Evolutionary conservation across 1,140 invertebrate genomes (phyloP).

Genomic region (Xylocopa sonorina): DNA sequence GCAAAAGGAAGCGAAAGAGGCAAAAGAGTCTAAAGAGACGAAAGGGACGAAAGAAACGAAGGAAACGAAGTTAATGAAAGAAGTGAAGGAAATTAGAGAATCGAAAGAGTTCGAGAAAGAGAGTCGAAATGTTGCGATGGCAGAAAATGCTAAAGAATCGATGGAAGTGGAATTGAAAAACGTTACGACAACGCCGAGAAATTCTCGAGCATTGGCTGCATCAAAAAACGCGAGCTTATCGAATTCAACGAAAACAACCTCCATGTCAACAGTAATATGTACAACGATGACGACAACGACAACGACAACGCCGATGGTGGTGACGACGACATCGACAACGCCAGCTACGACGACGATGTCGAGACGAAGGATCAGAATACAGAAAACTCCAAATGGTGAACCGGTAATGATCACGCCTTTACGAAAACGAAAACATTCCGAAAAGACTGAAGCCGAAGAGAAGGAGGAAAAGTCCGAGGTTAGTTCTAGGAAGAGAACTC

Average conservation of each 20-base stretch:
- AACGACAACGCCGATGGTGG: slow-evolving; percentile 50
- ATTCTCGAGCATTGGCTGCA: slow-evolving; percentile 37
- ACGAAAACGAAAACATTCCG: slow-evolving; percentile 81
- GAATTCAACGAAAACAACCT: slow-evolving; percentile 49
- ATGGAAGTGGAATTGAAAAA: slow-evolving; percentile 48
- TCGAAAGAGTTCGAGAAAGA: slow-evolving; percentile 73
- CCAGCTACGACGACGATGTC: slow-evolving; percentile 24
- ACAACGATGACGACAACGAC: slow-evolving; percentile 50
- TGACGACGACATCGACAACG: background rate
- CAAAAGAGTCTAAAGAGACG: slow-evolving; percentile 66
- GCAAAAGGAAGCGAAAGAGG: slow-evolving; percentile 34
- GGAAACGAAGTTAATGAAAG: slow-evolving; percentile 59
- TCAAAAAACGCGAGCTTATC: slow-evolving; percentile 34
- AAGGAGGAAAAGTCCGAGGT: slow-evolving; percentile 65
- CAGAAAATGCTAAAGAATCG: slow-evolving; percentile 50
- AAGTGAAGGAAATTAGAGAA: slow-evolving; percentile 57
- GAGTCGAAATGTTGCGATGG: slow-evolving; percentile 47
- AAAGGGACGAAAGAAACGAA: slow-evolving; percentile 72
- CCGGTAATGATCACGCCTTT: slow-evolving; percentile 52
- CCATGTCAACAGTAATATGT: background rate
- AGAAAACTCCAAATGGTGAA: slow-evolving; percentile 57
- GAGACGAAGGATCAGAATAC: slow-evolving; percentile 72
- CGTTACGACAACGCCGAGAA: slow-evolving; percentile 56
- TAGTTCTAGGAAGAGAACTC: slow-evolving; percentile 70
- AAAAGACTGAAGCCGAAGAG: slow-evolving; percentile 76